These are phyloP conservation scores for Callipepla californica DNA, from an alignment of 2,113 vertebrate genomes.

Conservation along the genomic window DNA sequence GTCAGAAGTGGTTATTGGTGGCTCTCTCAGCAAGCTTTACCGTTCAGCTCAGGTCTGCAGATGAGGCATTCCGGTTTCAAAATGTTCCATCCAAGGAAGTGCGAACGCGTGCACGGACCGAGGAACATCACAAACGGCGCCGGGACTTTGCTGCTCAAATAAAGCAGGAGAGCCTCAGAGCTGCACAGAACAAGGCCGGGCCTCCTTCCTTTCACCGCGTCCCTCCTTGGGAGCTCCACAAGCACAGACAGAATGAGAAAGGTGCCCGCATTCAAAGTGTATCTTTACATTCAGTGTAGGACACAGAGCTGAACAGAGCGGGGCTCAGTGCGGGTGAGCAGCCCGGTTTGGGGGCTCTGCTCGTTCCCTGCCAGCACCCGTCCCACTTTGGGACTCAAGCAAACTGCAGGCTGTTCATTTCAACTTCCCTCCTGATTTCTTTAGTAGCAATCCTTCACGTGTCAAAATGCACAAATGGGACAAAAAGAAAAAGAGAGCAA, in stretches of 20 bases:
- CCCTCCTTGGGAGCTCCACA: background rate
- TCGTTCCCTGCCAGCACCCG: background rate
- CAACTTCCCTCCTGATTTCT: background rate
- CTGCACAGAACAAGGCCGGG: background rate
- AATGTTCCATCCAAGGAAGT: background rate
- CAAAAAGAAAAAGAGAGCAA: background rate
- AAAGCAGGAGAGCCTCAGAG: background rate
- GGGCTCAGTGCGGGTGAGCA: background rate
- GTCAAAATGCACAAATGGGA: background rate
- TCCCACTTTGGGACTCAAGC: background rate
- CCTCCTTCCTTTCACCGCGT: background rate
- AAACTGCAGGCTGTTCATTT: background rate
- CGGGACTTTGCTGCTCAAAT: background rate
- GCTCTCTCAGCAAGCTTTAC: background rate
- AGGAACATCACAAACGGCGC: background rate
- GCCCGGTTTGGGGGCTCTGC: background rate
- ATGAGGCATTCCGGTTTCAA: background rate
- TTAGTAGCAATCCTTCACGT: background rate
- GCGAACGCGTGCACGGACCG: accelerated
- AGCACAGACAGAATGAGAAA: background rate
- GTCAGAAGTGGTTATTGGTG: background rate
- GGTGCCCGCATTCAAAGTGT: background rate
- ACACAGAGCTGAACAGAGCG: background rate
- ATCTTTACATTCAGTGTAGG: background rate
- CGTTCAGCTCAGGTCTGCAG: background rate